phyloP scores from a whole-genome alignment of 2,888 invertebrate genomes.

The Nephrocerus scutellatus region DNA sequence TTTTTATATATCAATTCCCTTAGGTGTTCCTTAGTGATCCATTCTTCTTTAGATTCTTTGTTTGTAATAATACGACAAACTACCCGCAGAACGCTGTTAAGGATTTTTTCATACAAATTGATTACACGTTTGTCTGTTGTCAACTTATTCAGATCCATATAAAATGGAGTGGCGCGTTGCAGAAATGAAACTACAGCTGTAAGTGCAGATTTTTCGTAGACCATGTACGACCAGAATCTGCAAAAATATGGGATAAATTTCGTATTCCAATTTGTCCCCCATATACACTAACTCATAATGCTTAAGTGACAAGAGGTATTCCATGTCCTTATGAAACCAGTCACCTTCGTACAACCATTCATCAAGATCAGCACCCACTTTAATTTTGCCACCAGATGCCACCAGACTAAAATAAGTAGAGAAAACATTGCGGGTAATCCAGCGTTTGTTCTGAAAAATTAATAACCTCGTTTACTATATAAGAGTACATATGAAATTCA shows the following conservation, averaged over 20 bases:
- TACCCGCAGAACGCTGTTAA: slow-evolving; percentile 62
- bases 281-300: slow-evolving; percentile 50
- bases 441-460: slow-evolving; percentile 30
- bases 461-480: neutral
- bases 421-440: slow-evolving; percentile 30
- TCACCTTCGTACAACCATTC: slow-evolving; percentile 61
- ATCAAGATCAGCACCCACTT: slow-evolving; percentile 55
- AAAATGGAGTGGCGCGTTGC: slow-evolving; percentile 65
- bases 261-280: neutral
- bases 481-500: neutral
- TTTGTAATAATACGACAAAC: slow-evolving; percentile 72
- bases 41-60: slow-evolving; percentile 65
- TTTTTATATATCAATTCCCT: slow-evolving; percentile 68
- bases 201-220: slow-evolving; percentile 59
- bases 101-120: slow-evolving; percentile 53
- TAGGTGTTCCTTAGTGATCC: slow-evolving; percentile 60
- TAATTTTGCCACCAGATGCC: slow-evolving; percentile 45
- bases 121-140: slow-evolving; percentile 48
- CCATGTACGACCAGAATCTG: slow-evolving; percentile 67
- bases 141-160: slow-evolving; percentile 51
- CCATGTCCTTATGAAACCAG: slow-evolving; percentile 58
- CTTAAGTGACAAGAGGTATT: slow-evolving; percentile 60
- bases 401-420: slow-evolving; percentile 32
- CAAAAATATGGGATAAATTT: slow-evolving; percentile 19
- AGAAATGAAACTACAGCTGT: slow-evolving; percentile 64